A percentile compares a stretch with the other conserved stretches of the same genome.
phyloP scores from a whole-genome alignment of 2,113 vertebrate species.

The Alligator mississippiensis region DNA sequence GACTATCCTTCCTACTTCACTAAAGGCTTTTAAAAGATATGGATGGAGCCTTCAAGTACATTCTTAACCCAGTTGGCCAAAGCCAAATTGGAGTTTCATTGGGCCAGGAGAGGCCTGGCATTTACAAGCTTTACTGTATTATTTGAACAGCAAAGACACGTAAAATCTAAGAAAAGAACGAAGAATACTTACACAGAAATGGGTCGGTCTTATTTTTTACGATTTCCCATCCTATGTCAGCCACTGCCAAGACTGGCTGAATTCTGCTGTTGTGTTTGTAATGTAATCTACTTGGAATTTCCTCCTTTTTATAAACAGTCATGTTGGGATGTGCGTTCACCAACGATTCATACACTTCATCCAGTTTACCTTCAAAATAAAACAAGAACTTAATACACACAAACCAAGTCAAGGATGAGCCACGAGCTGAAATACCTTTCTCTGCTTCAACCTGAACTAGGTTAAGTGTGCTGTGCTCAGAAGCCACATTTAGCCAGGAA shows the following conservation, averaged over 20 bases:
- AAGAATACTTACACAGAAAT: constrained; percentile 83
- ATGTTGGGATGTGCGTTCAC: constrained; percentile 87
- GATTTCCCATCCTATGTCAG: constrained; percentile 90
- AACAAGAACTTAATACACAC: background rate
- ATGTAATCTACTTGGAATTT: constrained; percentile 85
- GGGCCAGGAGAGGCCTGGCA: background rate
- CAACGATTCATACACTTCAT: constrained; percentile 85
- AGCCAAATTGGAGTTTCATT: background rate
- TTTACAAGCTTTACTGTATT: background rate
- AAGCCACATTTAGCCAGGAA: background rate
- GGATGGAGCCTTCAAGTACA: background rate
- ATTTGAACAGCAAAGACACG: rapidly evolving
- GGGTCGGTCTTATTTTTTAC: constrained; percentile 82
- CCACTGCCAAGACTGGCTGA: constrained; percentile 88
- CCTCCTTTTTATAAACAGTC: constrained; percentile 87
- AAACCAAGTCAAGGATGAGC: background rate
- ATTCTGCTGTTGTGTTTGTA: constrained; percentile 88
- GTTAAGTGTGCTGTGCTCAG: background rate
- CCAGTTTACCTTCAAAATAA: constrained; percentile 83
- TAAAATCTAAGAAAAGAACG: background rate
- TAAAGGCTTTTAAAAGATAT: background rate
- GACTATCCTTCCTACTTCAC: background rate
- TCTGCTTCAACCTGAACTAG: too few species aligned
- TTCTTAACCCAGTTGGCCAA: background rate
- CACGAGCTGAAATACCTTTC: background rate